Percentiles rank a stretch among this genome's conserved stretches.
Evolutionary conservation across 2,888 invertebrate genomes (phyloP).

Genomic region (Marasmarcha lunaedactyla): DNA sequence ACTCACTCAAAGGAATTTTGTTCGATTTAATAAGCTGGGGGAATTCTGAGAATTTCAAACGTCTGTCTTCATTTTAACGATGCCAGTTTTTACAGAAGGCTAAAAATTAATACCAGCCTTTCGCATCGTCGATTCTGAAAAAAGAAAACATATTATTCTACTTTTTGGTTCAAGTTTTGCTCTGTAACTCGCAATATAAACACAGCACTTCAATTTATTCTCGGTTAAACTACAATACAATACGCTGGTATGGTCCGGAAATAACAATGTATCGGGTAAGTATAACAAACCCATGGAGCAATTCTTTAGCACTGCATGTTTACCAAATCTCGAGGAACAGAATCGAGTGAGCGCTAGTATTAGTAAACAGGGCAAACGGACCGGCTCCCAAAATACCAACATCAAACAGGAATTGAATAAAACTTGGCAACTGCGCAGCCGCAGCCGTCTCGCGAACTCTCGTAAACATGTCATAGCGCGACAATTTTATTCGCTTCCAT

Average conservation of each 20-base stretch:
- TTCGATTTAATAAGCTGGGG: background rate
- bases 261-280: background rate
- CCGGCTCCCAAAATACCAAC: conserved; percentile 55
- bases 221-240: too few species aligned
- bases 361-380: conserved; percentile 58
- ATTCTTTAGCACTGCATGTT: conserved; percentile 25
- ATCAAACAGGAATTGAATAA: conserved; percentile 62
- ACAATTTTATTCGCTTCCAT: conserved; percentile 50
- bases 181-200: too few species aligned
- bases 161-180: too few species aligned
- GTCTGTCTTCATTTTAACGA: too few species aligned
- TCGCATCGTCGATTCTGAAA: too few species aligned
- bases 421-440: conserved; percentile 59
- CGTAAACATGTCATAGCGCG: conserved; percentile 55
- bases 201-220: too few species aligned
- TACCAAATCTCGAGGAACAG: conserved; percentile 57
- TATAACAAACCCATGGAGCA: too few species aligned
- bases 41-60: too few species aligned
- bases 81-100: too few species aligned
- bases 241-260: background rate
- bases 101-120: too few species aligned
- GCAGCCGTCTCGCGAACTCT: conserved; percentile 54
- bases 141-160: too few species aligned
- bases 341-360: conserved; percentile 60
- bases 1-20: background rate